Conservation (phyloP, 2,113 vertebrate genomes). For the Rhodinocichla rosea region DNA sequence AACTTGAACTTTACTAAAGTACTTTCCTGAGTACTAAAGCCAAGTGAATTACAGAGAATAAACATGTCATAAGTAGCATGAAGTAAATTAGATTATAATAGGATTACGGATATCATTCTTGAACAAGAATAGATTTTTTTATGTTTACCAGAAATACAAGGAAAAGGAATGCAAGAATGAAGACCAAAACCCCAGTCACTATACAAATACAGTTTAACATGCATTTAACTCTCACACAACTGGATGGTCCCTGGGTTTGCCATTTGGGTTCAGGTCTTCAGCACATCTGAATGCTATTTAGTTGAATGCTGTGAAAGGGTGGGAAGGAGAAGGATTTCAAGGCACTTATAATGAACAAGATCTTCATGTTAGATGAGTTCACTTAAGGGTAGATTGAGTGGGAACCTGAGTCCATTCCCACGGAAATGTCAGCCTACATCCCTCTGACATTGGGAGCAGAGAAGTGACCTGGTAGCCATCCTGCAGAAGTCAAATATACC, state of each 20-base stretch:
- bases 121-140: background rate
- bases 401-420: background rate
- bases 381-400: background rate
- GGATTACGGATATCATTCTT: background rate
- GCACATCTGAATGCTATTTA: background rate
- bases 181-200: background rate
- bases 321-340: background rate
- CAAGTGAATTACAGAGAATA: constrained; percentile 36
- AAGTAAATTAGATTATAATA: constrained; percentile 27
- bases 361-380: background rate
- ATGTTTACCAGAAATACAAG: background rate
- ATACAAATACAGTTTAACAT: background rate
- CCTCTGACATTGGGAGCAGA: background rate
- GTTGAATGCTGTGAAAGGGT: background rate
- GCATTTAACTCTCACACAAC: background rate
- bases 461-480: background rate
- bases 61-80: constrained; percentile 19
- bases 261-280: background rate
- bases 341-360: background rate
- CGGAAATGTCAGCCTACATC: background rate
- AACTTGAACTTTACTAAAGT: background rate
- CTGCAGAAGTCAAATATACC: background rate
- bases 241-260: background rate
- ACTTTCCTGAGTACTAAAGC: background rate
- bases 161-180: background rate